These are phyloP conservation scores for Columba livia DNA, from an alignment of 2,113 vertebrate species.

Conservation along the genomic window DNA sequence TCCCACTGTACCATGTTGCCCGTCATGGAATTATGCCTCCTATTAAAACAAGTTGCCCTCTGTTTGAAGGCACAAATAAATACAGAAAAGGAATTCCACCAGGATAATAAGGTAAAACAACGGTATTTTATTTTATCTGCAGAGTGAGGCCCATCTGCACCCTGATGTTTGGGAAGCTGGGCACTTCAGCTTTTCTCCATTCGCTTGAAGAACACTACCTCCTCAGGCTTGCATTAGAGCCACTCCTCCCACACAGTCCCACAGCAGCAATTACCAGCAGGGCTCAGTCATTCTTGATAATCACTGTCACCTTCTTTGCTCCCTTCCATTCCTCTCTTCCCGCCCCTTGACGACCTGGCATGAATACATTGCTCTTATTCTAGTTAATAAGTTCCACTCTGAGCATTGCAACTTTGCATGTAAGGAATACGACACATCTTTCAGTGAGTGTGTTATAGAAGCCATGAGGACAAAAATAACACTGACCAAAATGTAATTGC, in stretches of 20 bases:
- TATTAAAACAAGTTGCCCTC: neutral
- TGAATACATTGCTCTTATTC: neutral
- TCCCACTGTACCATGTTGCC: neutral
- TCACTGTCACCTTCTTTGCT: neutral
- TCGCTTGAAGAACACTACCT: neutral
- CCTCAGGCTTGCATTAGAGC: neutral
- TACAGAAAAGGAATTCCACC: neutral
- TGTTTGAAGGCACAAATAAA: neutral
- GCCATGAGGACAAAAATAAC: neutral
- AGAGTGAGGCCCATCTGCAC: rapidly evolving
- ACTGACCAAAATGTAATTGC: neutral
- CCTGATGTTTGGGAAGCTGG: neutral
- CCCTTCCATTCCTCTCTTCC: neutral
- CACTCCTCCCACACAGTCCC: neutral
- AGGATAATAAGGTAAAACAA: neutral
- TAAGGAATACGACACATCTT: neutral
- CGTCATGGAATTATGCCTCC: neutral
- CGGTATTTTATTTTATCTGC: neutral
- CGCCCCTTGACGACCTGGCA: neutral
- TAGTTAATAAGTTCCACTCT: neutral
- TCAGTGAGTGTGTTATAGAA: neutral
- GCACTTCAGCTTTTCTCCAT: neutral
- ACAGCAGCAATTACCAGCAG: neutral
- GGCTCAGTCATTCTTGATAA: neutral
- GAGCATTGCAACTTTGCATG: neutral